Evolutionary conservation across 2,797 vertebrate genomes (phyloP).

Genomic region (Betta splendens): DNA sequence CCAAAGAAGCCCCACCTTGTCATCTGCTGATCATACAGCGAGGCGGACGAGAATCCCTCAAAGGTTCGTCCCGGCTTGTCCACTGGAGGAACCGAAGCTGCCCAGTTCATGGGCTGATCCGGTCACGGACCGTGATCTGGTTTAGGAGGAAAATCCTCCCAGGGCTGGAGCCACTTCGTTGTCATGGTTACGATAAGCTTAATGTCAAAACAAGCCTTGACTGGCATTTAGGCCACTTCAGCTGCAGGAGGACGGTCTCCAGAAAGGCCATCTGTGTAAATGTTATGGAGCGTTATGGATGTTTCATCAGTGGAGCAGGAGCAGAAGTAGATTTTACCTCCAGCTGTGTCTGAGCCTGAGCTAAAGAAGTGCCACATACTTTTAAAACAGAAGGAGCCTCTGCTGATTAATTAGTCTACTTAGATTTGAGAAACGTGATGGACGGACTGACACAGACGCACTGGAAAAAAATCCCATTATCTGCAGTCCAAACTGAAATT

Average conservation of each 20-base stretch:
- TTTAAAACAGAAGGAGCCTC: constrained; percentile 9
- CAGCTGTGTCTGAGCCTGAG: constrained; percentile 2
- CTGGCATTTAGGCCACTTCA: too few relatives aligned
- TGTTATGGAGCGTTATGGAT: background rate
- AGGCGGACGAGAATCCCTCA: constrained; percentile 86
- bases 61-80: constrained; percentile 61
- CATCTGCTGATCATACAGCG: constrained; percentile 97
- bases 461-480: constrained; percentile 37
- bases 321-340: constrained; percentile 3
- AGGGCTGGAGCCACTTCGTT: too few relatives aligned
- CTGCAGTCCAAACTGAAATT: constrained; percentile 49
- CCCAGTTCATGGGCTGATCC: too few relatives aligned
- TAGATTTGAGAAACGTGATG: constrained; percentile 41
- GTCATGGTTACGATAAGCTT: too few relatives aligned
- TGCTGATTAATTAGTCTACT: constrained; percentile 55
- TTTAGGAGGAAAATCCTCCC: too few relatives aligned
- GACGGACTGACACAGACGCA: constrained; percentile 27
- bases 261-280: background rate
- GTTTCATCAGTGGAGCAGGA: background rate
- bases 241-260: background rate
- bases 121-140: too few relatives aligned
- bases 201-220: too few relatives aligned
- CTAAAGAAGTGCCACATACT: background rate
- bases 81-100: too few relatives aligned
- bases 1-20: constrained; percentile 99